phyloP scores from a whole-genome alignment of 2,113 vertebrate species.

The Odocoileus virginianus region DNA sequence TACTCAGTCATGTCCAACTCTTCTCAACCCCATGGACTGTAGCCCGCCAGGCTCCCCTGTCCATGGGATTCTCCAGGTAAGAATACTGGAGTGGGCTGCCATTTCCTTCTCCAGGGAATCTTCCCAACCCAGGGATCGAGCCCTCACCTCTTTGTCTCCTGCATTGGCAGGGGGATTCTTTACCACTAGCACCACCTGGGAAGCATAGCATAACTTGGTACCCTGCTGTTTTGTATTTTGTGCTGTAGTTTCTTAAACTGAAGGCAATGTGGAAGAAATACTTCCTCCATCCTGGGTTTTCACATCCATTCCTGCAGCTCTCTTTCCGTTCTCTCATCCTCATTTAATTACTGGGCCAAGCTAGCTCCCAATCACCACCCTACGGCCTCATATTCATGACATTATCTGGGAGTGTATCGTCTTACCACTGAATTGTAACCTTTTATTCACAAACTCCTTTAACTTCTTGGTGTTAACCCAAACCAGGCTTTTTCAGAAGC shows the following conservation, averaged over 20 bases:
- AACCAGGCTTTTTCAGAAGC: slow-evolving; percentile 16
- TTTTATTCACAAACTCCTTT: slow-evolving; percentile 39
- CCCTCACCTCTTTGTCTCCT: not conserved
- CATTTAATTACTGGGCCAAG: not conserved
- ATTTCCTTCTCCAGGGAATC: not conserved
- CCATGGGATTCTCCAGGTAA: not conserved
- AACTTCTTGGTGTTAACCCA: slow-evolving; percentile 42
- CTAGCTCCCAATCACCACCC: not conserved
- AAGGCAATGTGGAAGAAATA: not conserved
- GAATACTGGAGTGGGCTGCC: not conserved
- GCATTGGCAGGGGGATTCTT: not conserved
- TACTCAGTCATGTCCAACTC: accelerated
- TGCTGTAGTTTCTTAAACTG: not conserved
- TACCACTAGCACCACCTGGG: not conserved
- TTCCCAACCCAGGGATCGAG: not conserved
- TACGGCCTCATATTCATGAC: not conserved
- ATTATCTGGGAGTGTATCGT: not conserved
- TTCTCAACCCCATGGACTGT: not conserved
- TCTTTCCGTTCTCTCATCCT: slow-evolving; percentile 5
- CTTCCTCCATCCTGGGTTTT: not conserved
- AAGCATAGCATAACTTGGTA: not conserved
- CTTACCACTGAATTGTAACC: slow-evolving; percentile 46
- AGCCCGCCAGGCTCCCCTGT: not conserved
- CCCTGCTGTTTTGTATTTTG: not conserved
- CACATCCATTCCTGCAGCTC: not conserved